Evolutionary conservation across 2,113 vertebrate species (phyloP), one percentile per base, ranked within the genome.

Genomic region (Scolopax mira): DNA sequence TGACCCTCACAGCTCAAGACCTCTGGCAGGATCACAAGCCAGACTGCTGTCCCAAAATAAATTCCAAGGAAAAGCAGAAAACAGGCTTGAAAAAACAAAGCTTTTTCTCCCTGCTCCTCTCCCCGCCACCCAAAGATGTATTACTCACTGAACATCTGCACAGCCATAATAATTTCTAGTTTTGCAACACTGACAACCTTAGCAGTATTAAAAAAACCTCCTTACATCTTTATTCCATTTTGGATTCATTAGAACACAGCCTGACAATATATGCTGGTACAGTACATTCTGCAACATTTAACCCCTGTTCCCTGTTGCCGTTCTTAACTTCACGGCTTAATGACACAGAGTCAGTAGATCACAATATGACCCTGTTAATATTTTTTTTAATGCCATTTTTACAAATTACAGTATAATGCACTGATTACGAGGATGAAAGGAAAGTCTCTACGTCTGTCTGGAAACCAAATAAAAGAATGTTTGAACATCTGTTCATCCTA

Each of bases 321-420:
- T 94, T 78, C 88, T 80, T 52, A 74, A 94, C 89, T 96, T 95
- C 93, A 81, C 24, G 49, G 96, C 96, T 97, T 94, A 94, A 94
- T 74, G 74, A 94, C 81, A 91, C 86, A 37, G 81, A 92, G 97
- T 93, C 97, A 93, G 92, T 92, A 97, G 96, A 96, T 97, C 91
- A 89, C 89, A 94, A 86, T 95, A 96, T 96, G 92, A 94, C 97
- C 96, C 91, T 85, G 86, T 86, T 97, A 97, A 95, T 97, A 97
- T 93, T 96, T 95, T 95, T 95, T 96, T 97, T 96, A 98, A 97
- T 97, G 97, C 95, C 94, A 94, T 96, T 97, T 98, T 95, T 97
- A 97, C 93, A 97, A 98, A 98, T 98, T 96, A 95, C 95, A 97
- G 94, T 93, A 95, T 96, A 97, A 97, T 96, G 96, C 94, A 93